Percentiles rank a stretch among this genome's conserved stretches.
These are phyloP conservation scores for Lepus americanus DNA, from an alignment of 2,113 vertebrate species.

Conservation along the genomic window DNA sequence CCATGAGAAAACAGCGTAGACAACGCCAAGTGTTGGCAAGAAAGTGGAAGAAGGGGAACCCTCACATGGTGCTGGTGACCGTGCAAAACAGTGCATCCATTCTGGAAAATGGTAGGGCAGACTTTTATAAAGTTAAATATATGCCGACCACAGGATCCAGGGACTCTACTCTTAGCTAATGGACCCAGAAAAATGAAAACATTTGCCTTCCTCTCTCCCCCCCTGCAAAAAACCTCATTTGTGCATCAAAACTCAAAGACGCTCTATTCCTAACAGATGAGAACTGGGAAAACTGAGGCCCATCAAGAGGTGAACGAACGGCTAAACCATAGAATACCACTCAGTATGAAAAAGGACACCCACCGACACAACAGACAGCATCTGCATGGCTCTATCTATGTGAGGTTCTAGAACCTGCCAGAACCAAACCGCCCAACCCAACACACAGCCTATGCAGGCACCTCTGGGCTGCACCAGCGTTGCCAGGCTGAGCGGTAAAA, in stretches of 20 bases:
- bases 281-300: not conserved
- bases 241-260: not conserved
- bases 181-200: not conserved
- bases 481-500: not conserved
- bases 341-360: not conserved
- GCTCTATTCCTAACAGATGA: not conserved
- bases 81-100: not conserved
- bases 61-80: not conserved
- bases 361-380: rapidly evolving
- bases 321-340: not conserved
- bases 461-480: not conserved
- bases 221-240: too few relatives aligned
- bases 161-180: too few relatives aligned
- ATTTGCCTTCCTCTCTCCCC: too few relatives aligned
- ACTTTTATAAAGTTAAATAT: not conserved
- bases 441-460: not conserved
- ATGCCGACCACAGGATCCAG: not conserved
- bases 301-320: not conserved
- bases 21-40: not conserved
- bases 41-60: too few relatives aligned
- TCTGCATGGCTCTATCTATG: rapidly evolving
- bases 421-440: not conserved
- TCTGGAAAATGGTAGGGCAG: not conserved
- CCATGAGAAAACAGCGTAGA: not conserved
- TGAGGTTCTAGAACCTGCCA: not conserved